These are phyloP conservation scores for Boulengeromyrus knoepffleri DNA, from an alignment of 2,113 vertebrate genomes.

Conservation along the genomic window DNA sequence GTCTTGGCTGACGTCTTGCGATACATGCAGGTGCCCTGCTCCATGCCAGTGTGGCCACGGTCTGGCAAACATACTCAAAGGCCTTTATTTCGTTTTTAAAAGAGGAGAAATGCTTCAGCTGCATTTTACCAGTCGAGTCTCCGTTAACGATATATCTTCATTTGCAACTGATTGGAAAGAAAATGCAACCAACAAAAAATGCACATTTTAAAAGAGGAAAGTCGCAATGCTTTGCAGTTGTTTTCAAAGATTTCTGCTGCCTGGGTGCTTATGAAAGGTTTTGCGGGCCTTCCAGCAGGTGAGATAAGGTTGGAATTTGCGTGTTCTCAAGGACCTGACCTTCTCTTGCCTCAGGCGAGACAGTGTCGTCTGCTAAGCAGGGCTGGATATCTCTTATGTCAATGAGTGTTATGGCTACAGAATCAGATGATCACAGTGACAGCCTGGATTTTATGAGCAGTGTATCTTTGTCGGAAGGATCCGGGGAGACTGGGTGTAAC, in stretches of 20 bases:
- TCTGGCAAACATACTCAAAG: not conserved
- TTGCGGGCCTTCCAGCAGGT: constrained; percentile 12
- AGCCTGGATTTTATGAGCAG: not conserved
- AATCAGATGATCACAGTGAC: not conserved
- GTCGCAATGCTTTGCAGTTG: not conserved
- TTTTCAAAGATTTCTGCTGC: not conserved
- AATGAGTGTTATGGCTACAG: constrained; percentile 8
- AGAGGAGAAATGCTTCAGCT: not conserved
- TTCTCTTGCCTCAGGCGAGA: not conserved
- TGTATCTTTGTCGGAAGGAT: not conserved
- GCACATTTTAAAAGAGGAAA: not conserved
- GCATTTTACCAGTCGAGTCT: not conserved
- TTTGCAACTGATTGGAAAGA: not conserved
- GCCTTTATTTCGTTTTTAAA: not conserved
- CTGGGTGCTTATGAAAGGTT: constrained; percentile 3
- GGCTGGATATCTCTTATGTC: not conserved
- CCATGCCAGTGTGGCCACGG: not conserved
- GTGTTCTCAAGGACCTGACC: not conserved
- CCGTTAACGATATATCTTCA: not conserved
- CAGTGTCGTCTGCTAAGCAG: not conserved
- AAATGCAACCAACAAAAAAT: not conserved
- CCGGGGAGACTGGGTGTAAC: too few relatives aligned
- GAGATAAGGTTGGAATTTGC: constrained; percentile 39
- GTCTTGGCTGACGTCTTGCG: not conserved
- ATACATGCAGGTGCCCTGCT: not conserved